These are phyloP conservation scores for Hymenopus coronatus DNA, from an alignment of 2,888 invertebrate species.

Conservation along the genomic window DNA sequence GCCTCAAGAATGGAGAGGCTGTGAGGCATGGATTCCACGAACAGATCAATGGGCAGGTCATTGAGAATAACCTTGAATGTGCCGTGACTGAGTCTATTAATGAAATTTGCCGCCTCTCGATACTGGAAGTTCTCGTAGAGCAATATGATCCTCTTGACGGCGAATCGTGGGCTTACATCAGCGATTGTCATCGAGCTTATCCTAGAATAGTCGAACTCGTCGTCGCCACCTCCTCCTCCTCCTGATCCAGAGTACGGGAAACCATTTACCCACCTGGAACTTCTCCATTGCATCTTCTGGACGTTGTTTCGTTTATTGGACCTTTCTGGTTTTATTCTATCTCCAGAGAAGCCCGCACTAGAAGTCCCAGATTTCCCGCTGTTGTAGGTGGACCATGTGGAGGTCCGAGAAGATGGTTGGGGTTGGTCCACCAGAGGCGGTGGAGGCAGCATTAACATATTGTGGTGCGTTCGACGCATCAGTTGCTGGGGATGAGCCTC, in stretches of 20 bases:
- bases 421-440: conserved; percentile 33
- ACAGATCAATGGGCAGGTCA: conserved; percentile 80
- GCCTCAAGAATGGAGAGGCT: conserved; percentile 84
- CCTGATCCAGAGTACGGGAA: conserved; percentile 37
- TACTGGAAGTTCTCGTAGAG: conserved; percentile 86
- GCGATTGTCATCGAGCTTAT: conserved; percentile 45
- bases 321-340: conserved; percentile 66
- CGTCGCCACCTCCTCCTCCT: background rate
- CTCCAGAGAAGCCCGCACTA: conserved; percentile 47
- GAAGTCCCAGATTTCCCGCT: conserved; percentile 9
- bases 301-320: conserved; percentile 51
- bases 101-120: conserved; percentile 83
- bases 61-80: conserved; percentile 65
- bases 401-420: conserved; percentile 21
- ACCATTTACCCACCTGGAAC: conserved; percentile 42
- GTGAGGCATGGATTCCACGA: conserved; percentile 87
- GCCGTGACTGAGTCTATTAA: conserved; percentile 74
- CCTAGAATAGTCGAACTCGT: conserved; percentile 33
- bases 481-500: conserved; percentile 32
- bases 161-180: conserved; percentile 50
- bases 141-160: conserved; percentile 61
- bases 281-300: conserved; percentile 43
- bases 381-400: conserved; percentile 29
- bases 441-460: conserved; percentile 34
- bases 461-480: conserved; percentile 30